These are phyloP conservation scores for Rhagonycha lutea DNA, from an alignment of 2,888 invertebrate genomes.

Conservation along the genomic window DNA sequence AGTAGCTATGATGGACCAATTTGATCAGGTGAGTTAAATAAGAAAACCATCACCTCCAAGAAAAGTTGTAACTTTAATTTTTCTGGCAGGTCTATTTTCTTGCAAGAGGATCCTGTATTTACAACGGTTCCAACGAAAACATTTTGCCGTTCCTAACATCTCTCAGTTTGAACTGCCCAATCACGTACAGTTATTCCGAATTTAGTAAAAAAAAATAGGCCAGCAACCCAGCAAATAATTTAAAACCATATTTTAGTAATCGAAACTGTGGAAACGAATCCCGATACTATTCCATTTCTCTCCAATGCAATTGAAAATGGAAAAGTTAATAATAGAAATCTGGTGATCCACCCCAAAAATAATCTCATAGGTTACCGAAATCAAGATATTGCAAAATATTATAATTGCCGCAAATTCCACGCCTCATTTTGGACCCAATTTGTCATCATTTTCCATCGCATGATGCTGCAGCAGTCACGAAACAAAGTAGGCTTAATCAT, in stretches of 20 bases:
- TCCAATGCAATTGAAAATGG: constrained; percentile 52
- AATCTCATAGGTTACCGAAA: background rate
- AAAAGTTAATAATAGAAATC: constrained; percentile 42
- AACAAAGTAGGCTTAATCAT: constrained; percentile 60
- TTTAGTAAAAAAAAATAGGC: constrained; percentile 55
- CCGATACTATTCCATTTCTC: constrained; percentile 44
- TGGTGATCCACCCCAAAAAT: constrained; percentile 4
- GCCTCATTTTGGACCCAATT: constrained; percentile 60
- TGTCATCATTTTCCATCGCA: constrained; percentile 58
- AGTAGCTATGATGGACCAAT: constrained; percentile 58
- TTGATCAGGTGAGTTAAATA: background rate
- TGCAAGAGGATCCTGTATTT: constrained; percentile 66
- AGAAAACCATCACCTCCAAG: background rate
- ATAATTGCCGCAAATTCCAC: background rate
- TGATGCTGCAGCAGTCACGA: constrained; percentile 60
- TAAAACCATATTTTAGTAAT: constrained; percentile 51
- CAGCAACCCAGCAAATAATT: background rate
- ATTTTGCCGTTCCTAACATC: constrained; percentile 71
- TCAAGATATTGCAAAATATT: constrained; percentile 18
- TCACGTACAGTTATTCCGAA: constrained; percentile 80
- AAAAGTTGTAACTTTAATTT: background rate
- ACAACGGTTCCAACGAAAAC: constrained; percentile 68
- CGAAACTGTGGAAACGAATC: constrained; percentile 50
- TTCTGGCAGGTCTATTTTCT: constrained; percentile 53
- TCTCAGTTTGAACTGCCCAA: constrained; percentile 70